Evolutionary conservation across 2,113 vertebrate genomes (phyloP), one percentile per base, ranked within the genome.

Genomic region (Calyptommatus sinebrachiatus): DNA sequence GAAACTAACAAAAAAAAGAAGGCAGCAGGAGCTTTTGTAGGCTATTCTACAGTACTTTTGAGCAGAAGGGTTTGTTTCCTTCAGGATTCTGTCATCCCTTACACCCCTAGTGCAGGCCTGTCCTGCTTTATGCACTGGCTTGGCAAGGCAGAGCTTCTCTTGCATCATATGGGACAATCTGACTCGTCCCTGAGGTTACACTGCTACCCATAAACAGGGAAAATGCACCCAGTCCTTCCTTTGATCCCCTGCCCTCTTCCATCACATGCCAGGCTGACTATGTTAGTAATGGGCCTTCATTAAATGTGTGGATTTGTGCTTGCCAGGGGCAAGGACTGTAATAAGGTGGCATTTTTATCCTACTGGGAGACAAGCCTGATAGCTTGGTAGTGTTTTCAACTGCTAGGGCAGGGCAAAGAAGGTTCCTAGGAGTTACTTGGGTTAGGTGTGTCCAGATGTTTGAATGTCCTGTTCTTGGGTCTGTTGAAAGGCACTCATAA

Each of bases 121-220:
- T 18, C 57, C 62, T 57, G n/a, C 7, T 4, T 65, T 24, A 57
- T 46, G 69, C 22, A 48, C 71, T 2, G 60, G 41, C 35, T 61
- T 22, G 79, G 84, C 68, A 90, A 91, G 57, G 29, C 11, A 1
- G 0, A 0, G 0, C 0, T 14, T 20, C 0, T 6, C 69, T 91
- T 90, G 88, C 88, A 86, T 90, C 88, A 90, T 85, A 75, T 9
- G 26, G 65, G 60, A 2, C 68, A 71, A 5, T 1, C 2, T 71
- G 46, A 82, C 80, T 4, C 6, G 24, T 16, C 60, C 29, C 10
- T 65, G 46, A 41, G 24, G 73, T 53, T 28, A 79, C 4, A 21
- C 41, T 28, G 35, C 28, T 50, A 29, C 60, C 2, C 5, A 21
- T 50, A 22, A 35, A 81, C 48, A 61, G 70, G 35, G 8, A 26